Evolutionary conservation across 2,113 vertebrate genomes (phyloP).

Genomic region (Nansenia antarctica): DNA sequence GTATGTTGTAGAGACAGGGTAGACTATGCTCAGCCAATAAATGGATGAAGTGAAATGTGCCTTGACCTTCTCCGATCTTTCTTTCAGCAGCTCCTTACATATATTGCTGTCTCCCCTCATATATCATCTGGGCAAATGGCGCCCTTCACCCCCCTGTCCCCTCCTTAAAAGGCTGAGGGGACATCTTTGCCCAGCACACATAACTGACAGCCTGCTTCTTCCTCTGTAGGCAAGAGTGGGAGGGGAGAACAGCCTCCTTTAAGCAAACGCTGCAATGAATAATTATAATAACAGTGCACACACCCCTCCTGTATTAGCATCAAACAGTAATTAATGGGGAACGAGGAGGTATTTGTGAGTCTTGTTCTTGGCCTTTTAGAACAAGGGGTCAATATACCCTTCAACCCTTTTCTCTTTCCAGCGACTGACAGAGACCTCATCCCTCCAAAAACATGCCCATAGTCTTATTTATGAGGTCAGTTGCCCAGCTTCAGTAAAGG

Average conservation of each 20-base stretch:
- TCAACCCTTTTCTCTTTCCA: constrained; percentile 53
- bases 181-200: constrained; percentile 59
- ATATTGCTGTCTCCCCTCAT: constrained; percentile 71
- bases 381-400: constrained; percentile 69
- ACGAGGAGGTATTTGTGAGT: constrained; percentile 54
- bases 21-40: constrained; percentile 63
- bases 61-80: constrained; percentile 71
- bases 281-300: constrained; percentile 56
- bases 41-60: constrained; percentile 69
- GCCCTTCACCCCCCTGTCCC: constrained; percentile 61
- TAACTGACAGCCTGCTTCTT: constrained; percentile 57
- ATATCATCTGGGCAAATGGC: constrained; percentile 71
- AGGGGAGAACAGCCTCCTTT: background rate
- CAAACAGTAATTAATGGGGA: constrained; percentile 71
- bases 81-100: constrained; percentile 70
- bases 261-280: constrained; percentile 62
- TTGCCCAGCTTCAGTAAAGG: constrained; percentile 48
- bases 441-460: constrained; percentile 53
- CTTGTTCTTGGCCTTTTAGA: constrained; percentile 56
- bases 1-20: constrained; percentile 62
- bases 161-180: constrained; percentile 68
- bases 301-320: constrained; percentile 62
- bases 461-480: constrained; percentile 64
- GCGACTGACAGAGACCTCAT: constrained; percentile 44
- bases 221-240: constrained; percentile 28